phyloP scores from a whole-genome alignment of 2,888 invertebrate genomes.

The Uropetala carovei region DNA sequence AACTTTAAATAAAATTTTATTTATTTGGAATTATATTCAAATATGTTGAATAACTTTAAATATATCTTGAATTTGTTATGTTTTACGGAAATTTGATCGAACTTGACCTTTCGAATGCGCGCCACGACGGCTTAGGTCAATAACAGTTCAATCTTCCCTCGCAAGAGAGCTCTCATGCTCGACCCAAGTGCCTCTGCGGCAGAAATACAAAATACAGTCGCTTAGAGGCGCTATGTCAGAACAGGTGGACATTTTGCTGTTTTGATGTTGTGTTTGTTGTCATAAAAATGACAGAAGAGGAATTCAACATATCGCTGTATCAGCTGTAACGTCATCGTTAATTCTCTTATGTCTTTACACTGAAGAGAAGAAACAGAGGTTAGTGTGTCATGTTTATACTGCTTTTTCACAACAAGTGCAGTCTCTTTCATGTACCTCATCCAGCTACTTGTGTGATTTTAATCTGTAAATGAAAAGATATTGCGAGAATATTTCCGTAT shows the following conservation, averaged over 20 bases:
- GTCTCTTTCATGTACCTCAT: too few species aligned
- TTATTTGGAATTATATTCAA: too few species aligned
- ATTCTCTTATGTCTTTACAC: neutral
- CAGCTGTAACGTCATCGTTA: neutral
- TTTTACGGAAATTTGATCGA: too few species aligned
- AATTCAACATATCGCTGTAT: constrained; percentile 18
- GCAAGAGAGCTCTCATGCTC: constrained; percentile 34
- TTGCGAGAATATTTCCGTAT: too few species aligned
- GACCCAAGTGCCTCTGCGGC: constrained; percentile 47
- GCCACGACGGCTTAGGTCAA: constrained; percentile 33
- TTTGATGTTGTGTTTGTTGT: constrained; percentile 63
- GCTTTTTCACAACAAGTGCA: too few species aligned
- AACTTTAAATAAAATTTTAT: too few species aligned
- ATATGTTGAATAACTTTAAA: too few species aligned
- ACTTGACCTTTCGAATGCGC: constrained; percentile 13
- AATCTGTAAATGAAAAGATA: neutral
- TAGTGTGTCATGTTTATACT: neutral
- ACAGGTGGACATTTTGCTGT: constrained; percentile 63
- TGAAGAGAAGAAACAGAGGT: constrained; percentile 30
- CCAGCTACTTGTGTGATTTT: neutral
- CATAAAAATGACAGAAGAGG: constrained; percentile 60
- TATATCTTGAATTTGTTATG: too few species aligned
- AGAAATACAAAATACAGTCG: constrained; percentile 59
- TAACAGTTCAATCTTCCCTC: constrained; percentile 36
- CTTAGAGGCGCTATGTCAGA: constrained; percentile 58